Evolutionary conservation across 2,797 vertebrate genomes (phyloP), one percentile per base, ranked within the genome.

Genomic region (Scyliorhinus canicula): DNA sequence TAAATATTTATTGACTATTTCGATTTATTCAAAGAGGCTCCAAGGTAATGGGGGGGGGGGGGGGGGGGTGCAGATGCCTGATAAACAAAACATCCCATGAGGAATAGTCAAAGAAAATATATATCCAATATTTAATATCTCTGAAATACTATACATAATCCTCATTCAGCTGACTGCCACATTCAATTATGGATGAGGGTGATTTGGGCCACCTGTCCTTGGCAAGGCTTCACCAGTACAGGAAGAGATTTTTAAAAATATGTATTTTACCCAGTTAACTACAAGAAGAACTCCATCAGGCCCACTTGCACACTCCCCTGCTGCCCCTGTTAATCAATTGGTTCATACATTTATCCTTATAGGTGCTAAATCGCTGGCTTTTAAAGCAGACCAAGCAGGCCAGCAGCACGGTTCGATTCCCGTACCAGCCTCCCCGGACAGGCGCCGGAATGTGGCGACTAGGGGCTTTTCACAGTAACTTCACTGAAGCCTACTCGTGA

Each of bases 1-100:
- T 91, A 91, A 40, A 91, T 65, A 91, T 91, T 91, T 63, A 65
- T 91, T 63, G 88, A n/a, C 60, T n/a, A 26, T 91, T 63, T 8
- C 88, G 26, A 63, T 60, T 90, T 35, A 21, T 91, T 44, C 21
- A 63, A 63, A 91, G 57, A 65, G 40, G 2, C 88, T 65, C 57
- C 65, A 24, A 63, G 8, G 19, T 63, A 63, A 0, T 1, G 7
- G 35, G 14, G 19, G n/a, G 7, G 26, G 35, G 40, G 19, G 0
- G 7, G 35, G 14, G 19, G n/a, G 7, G 26, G 35, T 63, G 19
- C 19, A 40, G 35, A 9, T 35, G 16, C 35, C n/a, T 11, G 88
- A 44, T 40, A 11, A 11, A 26, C 55, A 91, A 50, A 55, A 31
- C 31, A 1, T 0, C 52, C 85, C 85, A n/a, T 8, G 12, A 8